phyloP scores from a whole-genome alignment of 2,888 invertebrate genomes.

The Adela reaumurella region DNA sequence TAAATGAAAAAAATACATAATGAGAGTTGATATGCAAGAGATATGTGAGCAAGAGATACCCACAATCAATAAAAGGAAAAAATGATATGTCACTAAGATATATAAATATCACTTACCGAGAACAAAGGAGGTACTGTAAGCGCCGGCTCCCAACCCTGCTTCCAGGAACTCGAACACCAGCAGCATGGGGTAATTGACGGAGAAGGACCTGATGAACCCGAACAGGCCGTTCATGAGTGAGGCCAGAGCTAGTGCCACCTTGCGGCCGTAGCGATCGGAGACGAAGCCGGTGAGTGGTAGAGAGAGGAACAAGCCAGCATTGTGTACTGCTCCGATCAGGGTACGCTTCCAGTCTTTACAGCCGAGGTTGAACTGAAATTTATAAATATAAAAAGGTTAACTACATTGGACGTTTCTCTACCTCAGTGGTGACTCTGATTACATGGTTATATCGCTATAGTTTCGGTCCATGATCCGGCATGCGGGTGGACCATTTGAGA shows the following conservation, averaged over 20 bases:
- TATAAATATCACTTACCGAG: constrained; percentile 38
- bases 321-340: constrained; percentile 69
- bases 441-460: no score
- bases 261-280: constrained; percentile 70
- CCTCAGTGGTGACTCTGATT: no score
- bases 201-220: constrained; percentile 55
- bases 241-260: constrained; percentile 54
- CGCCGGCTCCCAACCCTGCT: constrained; percentile 52
- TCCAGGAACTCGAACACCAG: constrained; percentile 55
- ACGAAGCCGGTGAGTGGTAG: constrained; percentile 66
- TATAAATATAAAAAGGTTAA: no score
- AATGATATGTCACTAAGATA: no score
- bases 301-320: constrained; percentile 67
- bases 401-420: no score
- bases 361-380: constrained; percentile 60
- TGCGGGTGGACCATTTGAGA: no score
- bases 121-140: constrained; percentile 59
- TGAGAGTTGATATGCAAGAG: no score
- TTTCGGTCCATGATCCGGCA: no score
- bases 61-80: no score
- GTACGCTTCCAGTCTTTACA: constrained; percentile 71
- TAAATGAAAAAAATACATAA: no score
- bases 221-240: constrained; percentile 51
- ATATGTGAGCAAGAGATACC: no score
- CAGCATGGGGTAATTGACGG: constrained; percentile 53